These are phyloP conservation scores for Melanargia galathea DNA, from an alignment of 2,888 invertebrate genomes.

Conservation along the genomic window DNA sequence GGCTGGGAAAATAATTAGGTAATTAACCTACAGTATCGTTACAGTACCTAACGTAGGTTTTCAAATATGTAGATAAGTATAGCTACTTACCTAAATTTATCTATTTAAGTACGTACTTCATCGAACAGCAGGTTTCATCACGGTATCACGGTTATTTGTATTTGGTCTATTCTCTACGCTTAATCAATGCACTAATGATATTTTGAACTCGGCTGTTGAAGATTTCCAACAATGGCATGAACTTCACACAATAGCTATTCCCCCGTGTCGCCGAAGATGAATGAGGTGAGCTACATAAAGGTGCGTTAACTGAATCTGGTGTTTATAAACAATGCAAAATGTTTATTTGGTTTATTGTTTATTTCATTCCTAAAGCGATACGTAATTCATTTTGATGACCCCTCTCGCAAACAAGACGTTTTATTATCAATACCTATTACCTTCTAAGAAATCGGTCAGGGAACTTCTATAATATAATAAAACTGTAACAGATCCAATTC, in stretches of 20 bases:
- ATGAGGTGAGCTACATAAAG: constrained; percentile 47
- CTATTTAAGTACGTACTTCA: too few species aligned
- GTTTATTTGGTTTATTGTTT: constrained; percentile 49
- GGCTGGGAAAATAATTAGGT: too few species aligned
- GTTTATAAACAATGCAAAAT: constrained; percentile 59
- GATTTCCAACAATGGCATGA: constrained; percentile 18
- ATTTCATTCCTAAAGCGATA: constrained; percentile 31
- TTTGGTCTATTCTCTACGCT: constrained; percentile 1
- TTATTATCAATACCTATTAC: too few species aligned
- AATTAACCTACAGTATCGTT: too few species aligned
- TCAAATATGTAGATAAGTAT: too few species aligned
- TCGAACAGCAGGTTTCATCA: not conserved
- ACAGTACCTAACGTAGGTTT: too few species aligned
- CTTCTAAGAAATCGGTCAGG: too few species aligned
- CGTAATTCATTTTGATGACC: constrained; percentile 1
- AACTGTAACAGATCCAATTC: too few species aligned
- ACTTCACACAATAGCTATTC: constrained; percentile 28
- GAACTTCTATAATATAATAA: too few species aligned
- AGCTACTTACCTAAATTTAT: not conserved
- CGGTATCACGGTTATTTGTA: not conserved
- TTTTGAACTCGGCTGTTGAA: constrained; percentile 19
- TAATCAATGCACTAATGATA: not conserved
- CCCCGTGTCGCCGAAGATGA: not conserved
- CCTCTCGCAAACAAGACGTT: not conserved
- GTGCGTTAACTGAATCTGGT: constrained; percentile 45